Conservation (phyloP, 2,797 vertebrate species). For the Lithobates pipiens region DNA sequence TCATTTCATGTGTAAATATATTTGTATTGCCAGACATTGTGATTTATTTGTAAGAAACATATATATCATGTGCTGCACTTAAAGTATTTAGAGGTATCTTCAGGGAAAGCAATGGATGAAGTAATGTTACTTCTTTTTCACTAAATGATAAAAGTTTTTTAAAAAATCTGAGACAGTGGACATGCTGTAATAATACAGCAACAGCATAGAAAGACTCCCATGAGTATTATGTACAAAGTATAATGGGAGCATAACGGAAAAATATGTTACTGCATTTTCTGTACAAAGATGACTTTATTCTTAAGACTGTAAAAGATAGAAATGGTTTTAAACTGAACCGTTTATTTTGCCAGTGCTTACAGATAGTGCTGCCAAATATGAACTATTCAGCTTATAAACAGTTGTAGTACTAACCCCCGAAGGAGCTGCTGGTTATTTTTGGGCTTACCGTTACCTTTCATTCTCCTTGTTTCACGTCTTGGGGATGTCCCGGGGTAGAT, state of each 20-base stretch:
- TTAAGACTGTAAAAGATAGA: no score
- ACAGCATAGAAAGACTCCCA: background rate
- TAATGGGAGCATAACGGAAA: background rate
- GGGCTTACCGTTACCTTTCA: no score
- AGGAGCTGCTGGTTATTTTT: no score
- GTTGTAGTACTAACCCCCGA: no score
- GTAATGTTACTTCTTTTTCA: background rate
- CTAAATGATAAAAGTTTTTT: background rate
- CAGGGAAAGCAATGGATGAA: background rate
- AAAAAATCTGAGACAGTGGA: background rate
- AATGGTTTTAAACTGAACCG: no score
- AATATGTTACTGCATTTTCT: no score
- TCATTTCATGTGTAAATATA: slow-evolving; percentile 3
- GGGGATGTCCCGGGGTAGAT: no score
- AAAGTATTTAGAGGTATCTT: background rate
- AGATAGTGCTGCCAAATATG: no score
- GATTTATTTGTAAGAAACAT: background rate
- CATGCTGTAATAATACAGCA: background rate
- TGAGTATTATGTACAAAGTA: background rate
- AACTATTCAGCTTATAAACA: no score
- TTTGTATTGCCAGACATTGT: background rate
- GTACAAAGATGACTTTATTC: no score
- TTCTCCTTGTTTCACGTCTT: no score
- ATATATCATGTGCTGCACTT: background rate
- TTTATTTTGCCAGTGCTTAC: no score